These are phyloP conservation scores for Lycodopsis pacificus DNA, from an alignment of 2,797 vertebrate species.

Conservation along the genomic window DNA sequence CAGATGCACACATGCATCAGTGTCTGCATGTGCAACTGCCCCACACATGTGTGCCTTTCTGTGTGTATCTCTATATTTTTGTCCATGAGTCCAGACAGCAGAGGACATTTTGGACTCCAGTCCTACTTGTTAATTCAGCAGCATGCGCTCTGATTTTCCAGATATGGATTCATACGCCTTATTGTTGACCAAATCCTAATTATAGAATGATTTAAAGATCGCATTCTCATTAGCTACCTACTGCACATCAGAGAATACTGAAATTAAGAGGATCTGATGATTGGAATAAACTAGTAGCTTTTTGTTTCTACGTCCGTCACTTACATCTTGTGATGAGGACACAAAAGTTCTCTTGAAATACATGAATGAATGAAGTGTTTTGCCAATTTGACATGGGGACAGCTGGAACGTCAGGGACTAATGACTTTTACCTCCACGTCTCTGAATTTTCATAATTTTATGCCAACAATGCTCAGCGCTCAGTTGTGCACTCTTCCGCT, in stretches of 20 bases:
- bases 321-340: slow-evolving; percentile 17
- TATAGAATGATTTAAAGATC: slow-evolving; percentile 3
- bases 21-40: slow-evolving; percentile 37
- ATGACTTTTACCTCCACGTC: slow-evolving; percentile 55
- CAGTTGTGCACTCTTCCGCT: slow-evolving; percentile 47
- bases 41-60: slow-evolving; percentile 14
- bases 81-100: slow-evolving; percentile 34
- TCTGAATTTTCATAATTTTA: slow-evolving; percentile 62
- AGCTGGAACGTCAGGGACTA: slow-evolving; percentile 55
- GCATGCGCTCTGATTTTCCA: slow-evolving; percentile 5
- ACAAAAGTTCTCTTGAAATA: slow-evolving; percentile 15
- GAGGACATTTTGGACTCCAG: slow-evolving; percentile 44
- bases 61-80: slow-evolving; percentile 22
- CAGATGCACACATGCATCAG: slow-evolving; percentile 65
- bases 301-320: background rate
- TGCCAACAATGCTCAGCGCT: slow-evolving; percentile 53
- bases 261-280: background rate
- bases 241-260: slow-evolving; percentile 8
- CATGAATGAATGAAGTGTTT: slow-evolving; percentile 34
- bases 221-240: background rate
- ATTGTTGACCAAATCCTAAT: slow-evolving; percentile 24
- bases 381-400: slow-evolving; percentile 37
- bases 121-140: slow-evolving; percentile 25
- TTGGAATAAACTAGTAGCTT: background rate
- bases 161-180: background rate